A percentile compares a stretch with the other conserved stretches of the same genome.
Evolutionary conservation across 2,888 invertebrate genomes (phyloP).

Genomic region (Drosophila neonasuta): DNA sequence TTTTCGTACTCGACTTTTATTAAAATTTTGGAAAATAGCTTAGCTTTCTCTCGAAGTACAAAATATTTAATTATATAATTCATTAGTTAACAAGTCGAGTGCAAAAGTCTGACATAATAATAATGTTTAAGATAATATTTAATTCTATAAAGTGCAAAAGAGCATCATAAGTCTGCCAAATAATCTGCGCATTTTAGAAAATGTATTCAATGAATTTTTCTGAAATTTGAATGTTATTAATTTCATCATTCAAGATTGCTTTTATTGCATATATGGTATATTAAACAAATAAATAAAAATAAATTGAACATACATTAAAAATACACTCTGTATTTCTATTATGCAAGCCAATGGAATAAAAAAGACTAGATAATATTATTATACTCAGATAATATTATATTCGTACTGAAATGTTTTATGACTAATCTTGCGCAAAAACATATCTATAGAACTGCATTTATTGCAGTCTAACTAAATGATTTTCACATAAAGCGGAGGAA

Average conservation of each 20-base stretch:
- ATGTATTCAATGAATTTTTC: neutral
- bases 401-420: neutral
- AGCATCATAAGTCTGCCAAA: neutral
- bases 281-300: constrained; percentile 2
- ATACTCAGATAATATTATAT: neutral
- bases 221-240: neutral
- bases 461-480: constrained; percentile 11
- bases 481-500: constrained; percentile 16
- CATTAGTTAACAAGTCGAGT: neutral
- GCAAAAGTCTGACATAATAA: neutral
- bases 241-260: neutral
- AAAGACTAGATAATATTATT: neutral
- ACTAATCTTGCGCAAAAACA: neutral
- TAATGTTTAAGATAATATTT: too few species aligned
- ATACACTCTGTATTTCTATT: neutral
- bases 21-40: constrained; percentile 53
- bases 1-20: constrained; percentile 65
- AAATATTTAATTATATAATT: neutral
- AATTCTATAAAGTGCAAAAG: neutral
- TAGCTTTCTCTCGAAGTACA: neutral
- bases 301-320: neutral
- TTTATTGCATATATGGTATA: neutral
- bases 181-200: neutral
- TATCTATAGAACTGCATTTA: constrained; percentile 2
- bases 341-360: neutral